phyloP scores from a whole-genome alignment of 1,140 invertebrate species.

The Euura lappo region DNA sequence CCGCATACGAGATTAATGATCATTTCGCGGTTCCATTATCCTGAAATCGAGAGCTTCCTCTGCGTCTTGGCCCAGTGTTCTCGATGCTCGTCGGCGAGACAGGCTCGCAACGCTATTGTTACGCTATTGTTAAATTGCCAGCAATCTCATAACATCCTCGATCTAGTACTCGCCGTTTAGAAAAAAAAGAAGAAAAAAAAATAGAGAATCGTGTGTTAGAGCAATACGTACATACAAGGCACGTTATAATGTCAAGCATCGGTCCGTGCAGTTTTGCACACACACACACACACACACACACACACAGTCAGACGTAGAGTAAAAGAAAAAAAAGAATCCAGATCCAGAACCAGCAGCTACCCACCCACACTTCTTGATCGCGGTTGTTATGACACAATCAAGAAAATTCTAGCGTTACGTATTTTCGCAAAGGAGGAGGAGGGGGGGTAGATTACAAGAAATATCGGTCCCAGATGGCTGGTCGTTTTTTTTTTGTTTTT shows the following conservation, averaged over 20 bases:
- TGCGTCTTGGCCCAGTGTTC: conserved; percentile 39
- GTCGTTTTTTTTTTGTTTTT: too few relatives aligned
- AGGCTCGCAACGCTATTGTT: conserved; percentile 23
- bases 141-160: too few relatives aligned
- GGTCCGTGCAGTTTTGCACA: background rate
- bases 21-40: conserved; percentile 28
- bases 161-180: too few relatives aligned
- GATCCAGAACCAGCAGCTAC: too few relatives aligned
- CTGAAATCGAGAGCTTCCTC: conserved; percentile 53
- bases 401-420: conserved; percentile 53
- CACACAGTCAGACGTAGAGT: background rate
- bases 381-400: conserved; percentile 48
- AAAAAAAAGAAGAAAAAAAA: too few relatives aligned
- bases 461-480: too few relatives aligned
- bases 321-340: conserved; percentile 25
- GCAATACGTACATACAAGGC: conserved; percentile 16
- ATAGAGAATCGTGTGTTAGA: too few relatives aligned
- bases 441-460: too few relatives aligned
- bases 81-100: conserved; percentile 42
- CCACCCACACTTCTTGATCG: conserved; percentile 15
- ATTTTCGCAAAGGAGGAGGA: background rate
- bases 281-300: too few relatives aligned
- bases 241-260: conserved; percentile 19
- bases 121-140: background rate
- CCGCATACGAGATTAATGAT: too few relatives aligned